Conservation (phyloP, 2,888 invertebrate genomes). For the Entomobrya proxima region DNA sequence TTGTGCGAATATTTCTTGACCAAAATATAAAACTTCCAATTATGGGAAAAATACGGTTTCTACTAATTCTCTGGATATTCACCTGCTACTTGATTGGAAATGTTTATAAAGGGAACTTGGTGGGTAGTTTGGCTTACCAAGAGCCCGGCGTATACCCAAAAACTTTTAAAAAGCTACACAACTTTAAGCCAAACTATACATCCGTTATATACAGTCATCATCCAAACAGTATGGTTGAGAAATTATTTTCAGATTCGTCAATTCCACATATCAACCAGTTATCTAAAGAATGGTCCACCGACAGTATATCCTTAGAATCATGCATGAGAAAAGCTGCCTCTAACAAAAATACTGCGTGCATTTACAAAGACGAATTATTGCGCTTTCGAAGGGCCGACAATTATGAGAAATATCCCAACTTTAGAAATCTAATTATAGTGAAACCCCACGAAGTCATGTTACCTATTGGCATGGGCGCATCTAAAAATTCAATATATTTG, state of each 20-base stretch:
- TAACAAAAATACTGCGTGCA: background rate
- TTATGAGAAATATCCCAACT: background rate
- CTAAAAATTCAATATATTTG: background rate
- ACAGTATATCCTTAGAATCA: background rate
- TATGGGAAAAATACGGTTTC: no score
- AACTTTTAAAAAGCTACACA: background rate
- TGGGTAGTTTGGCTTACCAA: background rate
- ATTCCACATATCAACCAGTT: background rate
- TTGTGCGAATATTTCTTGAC: background rate
- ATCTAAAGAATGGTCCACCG: background rate
- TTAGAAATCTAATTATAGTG: background rate
- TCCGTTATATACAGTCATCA: background rate
- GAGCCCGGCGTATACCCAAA: background rate
- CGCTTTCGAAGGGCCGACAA: background rate
- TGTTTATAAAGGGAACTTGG: background rate
- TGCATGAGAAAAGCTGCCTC: background rate
- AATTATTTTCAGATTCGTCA: background rate
- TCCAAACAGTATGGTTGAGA: background rate
- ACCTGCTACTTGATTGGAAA: background rate
- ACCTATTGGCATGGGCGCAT: background rate
- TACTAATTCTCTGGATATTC: background rate
- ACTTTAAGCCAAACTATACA: background rate
- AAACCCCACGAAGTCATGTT: no score
- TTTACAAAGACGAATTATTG: background rate
- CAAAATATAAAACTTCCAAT: no score